Conservation (phyloP, 2,113 vertebrate species). For the Ammodytes dubius region DNA sequence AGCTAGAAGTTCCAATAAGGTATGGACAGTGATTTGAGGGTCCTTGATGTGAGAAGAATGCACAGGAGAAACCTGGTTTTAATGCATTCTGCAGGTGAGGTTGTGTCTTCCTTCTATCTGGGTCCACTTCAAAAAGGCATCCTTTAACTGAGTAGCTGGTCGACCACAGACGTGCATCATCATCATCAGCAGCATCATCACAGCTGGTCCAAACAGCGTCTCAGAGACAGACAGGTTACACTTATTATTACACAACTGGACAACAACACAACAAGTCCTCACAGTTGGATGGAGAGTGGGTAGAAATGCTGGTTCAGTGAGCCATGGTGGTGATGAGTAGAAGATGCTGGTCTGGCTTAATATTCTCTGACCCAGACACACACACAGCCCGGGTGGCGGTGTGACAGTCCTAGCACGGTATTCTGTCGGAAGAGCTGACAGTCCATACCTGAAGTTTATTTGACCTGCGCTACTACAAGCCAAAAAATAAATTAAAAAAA, state of each 20-base stretch:
- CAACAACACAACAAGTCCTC: conserved; percentile 10
- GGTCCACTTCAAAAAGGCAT: conserved; percentile 14
- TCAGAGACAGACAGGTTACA: not conserved
- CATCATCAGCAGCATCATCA: conserved; percentile 30
- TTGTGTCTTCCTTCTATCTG: not conserved
- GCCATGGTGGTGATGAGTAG: conserved; percentile 1
- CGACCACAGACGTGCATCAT: conserved; percentile 42
- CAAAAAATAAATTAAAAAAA: not conserved
- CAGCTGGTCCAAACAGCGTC: conserved; percentile 10
- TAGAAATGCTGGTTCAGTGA: not conserved
- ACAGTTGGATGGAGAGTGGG: not conserved
- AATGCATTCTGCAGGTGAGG: conserved; percentile 15
- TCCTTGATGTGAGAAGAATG: not conserved
- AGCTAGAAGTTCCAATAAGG: not conserved
- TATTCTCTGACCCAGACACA: conserved; percentile 1
- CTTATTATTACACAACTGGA: not conserved
- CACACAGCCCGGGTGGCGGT: not conserved
- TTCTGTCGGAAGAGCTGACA: not conserved
- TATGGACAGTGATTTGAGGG: not conserved
- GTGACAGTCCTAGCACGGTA: conserved; percentile 12
- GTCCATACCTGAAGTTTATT: conserved; percentile 23
- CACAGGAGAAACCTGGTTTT: not conserved
- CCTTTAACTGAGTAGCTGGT: conserved; percentile 18
- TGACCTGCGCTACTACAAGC: not conserved
- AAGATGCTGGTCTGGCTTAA: conserved; percentile 11